Percentiles rank a stretch among this genome's conserved stretches.
phyloP scores from a whole-genome alignment of 2,888 invertebrate species.

The Chironomus riparius region DNA sequence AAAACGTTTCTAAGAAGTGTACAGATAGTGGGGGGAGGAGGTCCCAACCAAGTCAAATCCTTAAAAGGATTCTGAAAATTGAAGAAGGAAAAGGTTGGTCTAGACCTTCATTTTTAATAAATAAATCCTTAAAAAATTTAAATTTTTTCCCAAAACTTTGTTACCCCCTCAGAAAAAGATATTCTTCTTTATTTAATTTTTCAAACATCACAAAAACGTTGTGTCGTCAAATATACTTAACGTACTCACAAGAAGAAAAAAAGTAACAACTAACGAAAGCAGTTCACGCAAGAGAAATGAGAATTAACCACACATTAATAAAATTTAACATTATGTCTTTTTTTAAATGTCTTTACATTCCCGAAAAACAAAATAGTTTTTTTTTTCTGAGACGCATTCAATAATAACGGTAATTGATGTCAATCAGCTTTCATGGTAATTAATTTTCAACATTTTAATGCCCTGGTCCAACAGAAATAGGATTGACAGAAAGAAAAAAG shows the following conservation, averaged over 20 bases:
- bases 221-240: not conserved
- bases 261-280: not conserved
- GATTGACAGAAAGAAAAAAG: too few species aligned
- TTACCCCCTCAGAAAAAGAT: too few species aligned
- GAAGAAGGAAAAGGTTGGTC: too few species aligned
- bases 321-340: not conserved
- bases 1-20: too few species aligned
- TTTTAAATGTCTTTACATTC: not conserved
- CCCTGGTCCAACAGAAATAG: too few species aligned
- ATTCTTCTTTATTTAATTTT: not conserved
- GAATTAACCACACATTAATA: not conserved
- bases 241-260: not conserved
- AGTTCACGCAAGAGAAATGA: not conserved
- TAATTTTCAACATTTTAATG: not conserved
- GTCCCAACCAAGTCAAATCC: too few species aligned
- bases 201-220: not conserved
- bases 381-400: not conserved
- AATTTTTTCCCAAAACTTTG: too few species aligned
- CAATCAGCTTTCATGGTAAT: constrained; percentile 8
- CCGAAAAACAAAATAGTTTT: not conserved
- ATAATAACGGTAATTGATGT: constrained; percentile 10
- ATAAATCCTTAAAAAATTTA: too few species aligned
- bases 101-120: too few species aligned
- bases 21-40: too few species aligned
- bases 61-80: too few species aligned